A percentile compares a stretch with the other conserved stretches of the same genome.
Evolutionary conservation across 2,113 vertebrate species (phyloP).

Genomic region (Pongo pygmaeus): DNA sequence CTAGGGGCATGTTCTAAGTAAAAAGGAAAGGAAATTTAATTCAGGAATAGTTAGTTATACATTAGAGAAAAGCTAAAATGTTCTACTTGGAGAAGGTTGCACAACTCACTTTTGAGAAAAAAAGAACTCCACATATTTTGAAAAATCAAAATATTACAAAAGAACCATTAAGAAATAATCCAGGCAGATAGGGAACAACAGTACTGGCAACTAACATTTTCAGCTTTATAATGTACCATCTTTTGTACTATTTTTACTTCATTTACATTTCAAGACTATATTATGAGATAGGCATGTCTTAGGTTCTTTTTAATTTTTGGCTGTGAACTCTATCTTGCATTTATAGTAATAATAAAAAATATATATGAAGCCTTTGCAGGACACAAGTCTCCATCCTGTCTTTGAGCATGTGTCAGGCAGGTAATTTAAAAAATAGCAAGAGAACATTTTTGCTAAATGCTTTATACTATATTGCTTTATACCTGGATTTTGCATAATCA

Average conservation of each 20-base stretch:
- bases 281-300: neutral
- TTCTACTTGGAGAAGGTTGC: neutral
- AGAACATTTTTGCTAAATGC: neutral
- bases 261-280: neutral
- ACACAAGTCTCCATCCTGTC: neutral
- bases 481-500: neutral
- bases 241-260: neutral
- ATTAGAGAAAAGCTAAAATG: neutral
- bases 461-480: neutral
- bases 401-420: neutral
- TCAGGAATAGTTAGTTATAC: neutral
- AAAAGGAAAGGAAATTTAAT: neutral
- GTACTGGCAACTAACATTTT: neutral
- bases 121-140: neutral
- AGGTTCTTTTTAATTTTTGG: neutral
- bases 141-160: neutral
- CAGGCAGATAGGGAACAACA: neutral
- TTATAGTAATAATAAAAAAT: neutral
- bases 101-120: neutral
- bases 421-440: neutral
- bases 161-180: neutral
- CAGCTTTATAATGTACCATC: neutral
- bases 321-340: neutral
- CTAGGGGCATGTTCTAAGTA: neutral
- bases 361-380: neutral